A percentile compares a stretch with the other conserved stretches of the same genome.
Conservation (phyloP, 53 echinoderm and acorn worm genomes). For the Astropecten irregularis region DNA sequence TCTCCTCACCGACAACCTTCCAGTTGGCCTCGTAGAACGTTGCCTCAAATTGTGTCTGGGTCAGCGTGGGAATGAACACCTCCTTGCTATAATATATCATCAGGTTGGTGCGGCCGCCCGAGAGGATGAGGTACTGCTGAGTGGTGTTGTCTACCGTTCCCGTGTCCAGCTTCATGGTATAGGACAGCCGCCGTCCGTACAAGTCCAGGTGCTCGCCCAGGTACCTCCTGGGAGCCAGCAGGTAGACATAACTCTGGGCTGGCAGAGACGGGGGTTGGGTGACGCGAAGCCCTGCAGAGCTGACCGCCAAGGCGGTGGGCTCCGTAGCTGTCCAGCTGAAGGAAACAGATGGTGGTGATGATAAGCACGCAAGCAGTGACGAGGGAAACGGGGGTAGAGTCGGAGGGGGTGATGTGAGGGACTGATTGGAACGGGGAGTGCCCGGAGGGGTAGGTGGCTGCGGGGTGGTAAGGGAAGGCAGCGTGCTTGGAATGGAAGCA, state of each 20-base stretch:
- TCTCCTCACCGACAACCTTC: constrained; percentile 57
- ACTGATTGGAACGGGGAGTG: background rate
- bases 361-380: background rate
- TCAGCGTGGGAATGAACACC: constrained; percentile 50
- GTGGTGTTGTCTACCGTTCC: constrained; percentile 49
- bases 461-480: too few relatives aligned
- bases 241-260: constrained; percentile 66
- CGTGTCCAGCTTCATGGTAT: constrained; percentile 67
- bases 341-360: background rate
- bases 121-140: constrained; percentile 56
- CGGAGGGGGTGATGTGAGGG: constrained; percentile 4
- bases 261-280: constrained; percentile 65
- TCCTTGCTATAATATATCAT: constrained; percentile 53
- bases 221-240: constrained; percentile 70
- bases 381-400: background rate
- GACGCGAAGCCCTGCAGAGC: constrained; percentile 63
- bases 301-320: constrained; percentile 62
- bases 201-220: constrained; percentile 73
- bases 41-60: constrained; percentile 45
- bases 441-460: background rate
- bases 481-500: too few relatives aligned
- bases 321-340: constrained; percentile 73
- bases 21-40: constrained; percentile 74
- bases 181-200: constrained; percentile 64
- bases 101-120: constrained; percentile 65